Percentiles rank a stretch among this genome's conserved stretches.
These are phyloP conservation scores for Lithophane semibrunnea DNA, from an alignment of 2,888 invertebrate genomes.

Conservation along the genomic window DNA sequence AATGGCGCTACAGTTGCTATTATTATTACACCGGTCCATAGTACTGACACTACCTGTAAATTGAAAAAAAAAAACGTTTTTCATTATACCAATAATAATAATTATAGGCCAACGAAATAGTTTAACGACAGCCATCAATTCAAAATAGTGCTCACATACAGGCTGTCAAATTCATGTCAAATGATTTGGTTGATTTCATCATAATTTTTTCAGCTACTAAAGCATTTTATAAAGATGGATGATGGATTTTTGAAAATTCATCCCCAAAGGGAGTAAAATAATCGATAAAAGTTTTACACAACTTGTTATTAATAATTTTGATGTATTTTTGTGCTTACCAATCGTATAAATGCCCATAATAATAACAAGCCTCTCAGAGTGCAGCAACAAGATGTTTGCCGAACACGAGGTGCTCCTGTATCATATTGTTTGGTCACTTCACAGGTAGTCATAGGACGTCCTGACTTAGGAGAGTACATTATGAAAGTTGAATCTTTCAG, in stretches of 20 bases:
- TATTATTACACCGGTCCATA: slow-evolving; percentile 5
- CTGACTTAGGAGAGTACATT: slow-evolving; percentile 24
- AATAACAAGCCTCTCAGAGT: slow-evolving; percentile 3
- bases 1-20: fast-evolving
- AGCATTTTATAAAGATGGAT: too few species aligned
- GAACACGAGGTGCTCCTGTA: background rate
- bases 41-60: slow-evolving; percentile 22
- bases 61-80: background rate
- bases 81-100: background rate
- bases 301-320: background rate
- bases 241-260: too few species aligned
- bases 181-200: background rate
- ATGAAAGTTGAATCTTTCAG: background rate
- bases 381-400: background rate
- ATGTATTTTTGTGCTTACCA: slow-evolving; percentile 21
- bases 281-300: background rate
- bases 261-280: background rate
- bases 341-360: slow-evolving; percentile 11
- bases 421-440: background rate
- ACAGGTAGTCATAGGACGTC: background rate
- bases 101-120: background rate
- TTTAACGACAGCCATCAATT: background rate
- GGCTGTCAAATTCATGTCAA: background rate
- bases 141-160: background rate
- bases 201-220: too few species aligned